phyloP scores from a whole-genome alignment of 2,888 invertebrate species.

The Clitarchus hookeri region DNA sequence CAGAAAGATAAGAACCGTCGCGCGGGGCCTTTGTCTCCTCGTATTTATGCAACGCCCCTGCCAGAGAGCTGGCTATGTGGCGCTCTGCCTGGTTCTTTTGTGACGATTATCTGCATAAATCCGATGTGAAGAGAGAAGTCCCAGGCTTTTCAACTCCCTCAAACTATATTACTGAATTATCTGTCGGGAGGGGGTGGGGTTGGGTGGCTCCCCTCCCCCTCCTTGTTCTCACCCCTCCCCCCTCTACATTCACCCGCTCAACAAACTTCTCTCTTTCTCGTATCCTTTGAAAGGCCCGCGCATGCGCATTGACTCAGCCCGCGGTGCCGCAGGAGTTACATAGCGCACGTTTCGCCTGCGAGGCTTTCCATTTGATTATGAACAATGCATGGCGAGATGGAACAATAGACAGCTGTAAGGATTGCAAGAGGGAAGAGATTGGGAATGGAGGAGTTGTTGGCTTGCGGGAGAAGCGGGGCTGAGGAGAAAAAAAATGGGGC shows the following conservation, averaged over 20 bases:
- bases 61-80: conserved; percentile 34
- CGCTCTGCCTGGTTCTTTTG: conserved; percentile 42
- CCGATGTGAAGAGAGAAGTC: conserved; percentile 41
- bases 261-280: background rate
- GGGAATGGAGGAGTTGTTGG: too few species aligned
- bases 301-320: conserved; percentile 31
- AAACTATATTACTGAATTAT: conserved; percentile 46
- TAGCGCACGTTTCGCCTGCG: conserved; percentile 26
- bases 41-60: conserved; percentile 43
- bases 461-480: background rate
- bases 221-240: background rate
- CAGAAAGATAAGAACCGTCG: conserved; percentile 40
- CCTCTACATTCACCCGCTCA: background rate
- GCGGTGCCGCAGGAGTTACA: conserved; percentile 38
- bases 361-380: conserved; percentile 45
- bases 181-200: conserved; percentile 29
- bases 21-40: conserved; percentile 41
- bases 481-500: background rate
- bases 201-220: background rate
- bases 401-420: conserved; percentile 45
- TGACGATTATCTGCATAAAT: conserved; percentile 45
- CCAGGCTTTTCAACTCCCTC: conserved; percentile 43
- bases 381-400: conserved; percentile 41
- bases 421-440: conserved; percentile 33
- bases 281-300: conserved; percentile 37